Evolutionary conservation across 2,797 vertebrate species (phyloP).

Genomic region (Dallia pectoralis): DNA sequence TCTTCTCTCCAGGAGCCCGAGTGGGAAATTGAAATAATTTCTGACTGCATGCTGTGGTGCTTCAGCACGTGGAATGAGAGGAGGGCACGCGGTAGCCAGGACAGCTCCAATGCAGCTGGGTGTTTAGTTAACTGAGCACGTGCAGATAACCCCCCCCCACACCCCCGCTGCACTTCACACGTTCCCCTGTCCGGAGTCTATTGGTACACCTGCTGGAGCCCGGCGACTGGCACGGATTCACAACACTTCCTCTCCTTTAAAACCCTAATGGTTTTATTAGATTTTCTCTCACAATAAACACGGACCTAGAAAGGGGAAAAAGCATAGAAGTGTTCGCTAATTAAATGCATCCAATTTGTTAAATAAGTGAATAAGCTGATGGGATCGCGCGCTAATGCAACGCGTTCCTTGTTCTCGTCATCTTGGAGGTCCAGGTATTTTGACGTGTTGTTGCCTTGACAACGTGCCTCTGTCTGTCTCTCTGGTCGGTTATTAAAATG

Average conservation of each 20-base stretch:
- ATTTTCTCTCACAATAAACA: neutral
- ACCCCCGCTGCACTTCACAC: too few species aligned
- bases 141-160: neutral
- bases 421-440: too few species aligned
- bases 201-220: constrained; percentile 2
- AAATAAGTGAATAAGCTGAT: too few species aligned
- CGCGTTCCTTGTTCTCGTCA: too few species aligned
- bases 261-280: neutral
- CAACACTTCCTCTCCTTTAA: neutral
- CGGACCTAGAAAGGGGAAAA: neutral
- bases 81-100: constrained; percentile 7
- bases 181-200: neutral
- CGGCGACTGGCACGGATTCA: neutral
- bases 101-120: constrained; percentile 15
- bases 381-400: too few species aligned
- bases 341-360: too few species aligned
- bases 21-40: constrained; percentile 52
- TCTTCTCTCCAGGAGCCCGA: constrained; percentile 43
- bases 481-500: too few species aligned
- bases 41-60: constrained; percentile 47
- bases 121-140: constrained; percentile 29
- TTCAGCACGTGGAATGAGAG: constrained; percentile 43
- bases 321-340: too few species aligned
- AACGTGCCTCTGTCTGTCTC: too few species aligned
- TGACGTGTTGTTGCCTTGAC: neutral